A percentile compares a stretch with the other conserved stretches of the same genome.
phyloP scores from a whole-genome alignment of 2,113 vertebrate species.

The Dasypus novemcinctus region DNA sequence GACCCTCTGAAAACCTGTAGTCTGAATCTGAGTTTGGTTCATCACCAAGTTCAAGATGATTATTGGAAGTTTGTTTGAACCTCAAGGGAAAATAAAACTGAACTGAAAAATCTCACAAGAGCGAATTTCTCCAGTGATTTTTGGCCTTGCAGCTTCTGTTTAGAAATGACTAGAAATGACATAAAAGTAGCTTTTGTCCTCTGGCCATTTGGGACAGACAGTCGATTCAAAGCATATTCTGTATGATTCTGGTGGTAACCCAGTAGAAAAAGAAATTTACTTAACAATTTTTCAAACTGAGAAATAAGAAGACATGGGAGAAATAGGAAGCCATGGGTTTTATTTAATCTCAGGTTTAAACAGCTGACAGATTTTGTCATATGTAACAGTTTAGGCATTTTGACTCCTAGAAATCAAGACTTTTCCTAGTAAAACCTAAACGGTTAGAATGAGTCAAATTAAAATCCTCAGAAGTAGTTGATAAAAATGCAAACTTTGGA shows the following conservation, averaged over 20 bases:
- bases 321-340: neutral
- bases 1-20: constrained; percentile 56
- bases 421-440: neutral
- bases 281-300: constrained; percentile 27
- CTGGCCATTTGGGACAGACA: neutral
- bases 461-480: neutral
- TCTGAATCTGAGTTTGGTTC: constrained; percentile 58
- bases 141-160: constrained; percentile 45
- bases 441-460: neutral
- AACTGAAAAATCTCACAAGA: constrained; percentile 48
- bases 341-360: constrained; percentile 4
- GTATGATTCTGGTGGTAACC: neutral
- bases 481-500: neutral
- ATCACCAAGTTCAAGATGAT: constrained; percentile 72
- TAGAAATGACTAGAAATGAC: constrained; percentile 55
- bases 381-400: neutral
- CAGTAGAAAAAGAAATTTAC: neutral
- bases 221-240: neutral
- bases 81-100: constrained; percentile 63
- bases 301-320: neutral
- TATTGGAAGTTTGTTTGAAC: constrained; percentile 70
- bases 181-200: constrained; percentile 52
- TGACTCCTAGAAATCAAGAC: neutral
- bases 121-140: constrained; percentile 59
- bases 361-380: neutral